Conservation (phyloP, 2,888 invertebrate genomes). For the Stenodema calcarata region DNA sequence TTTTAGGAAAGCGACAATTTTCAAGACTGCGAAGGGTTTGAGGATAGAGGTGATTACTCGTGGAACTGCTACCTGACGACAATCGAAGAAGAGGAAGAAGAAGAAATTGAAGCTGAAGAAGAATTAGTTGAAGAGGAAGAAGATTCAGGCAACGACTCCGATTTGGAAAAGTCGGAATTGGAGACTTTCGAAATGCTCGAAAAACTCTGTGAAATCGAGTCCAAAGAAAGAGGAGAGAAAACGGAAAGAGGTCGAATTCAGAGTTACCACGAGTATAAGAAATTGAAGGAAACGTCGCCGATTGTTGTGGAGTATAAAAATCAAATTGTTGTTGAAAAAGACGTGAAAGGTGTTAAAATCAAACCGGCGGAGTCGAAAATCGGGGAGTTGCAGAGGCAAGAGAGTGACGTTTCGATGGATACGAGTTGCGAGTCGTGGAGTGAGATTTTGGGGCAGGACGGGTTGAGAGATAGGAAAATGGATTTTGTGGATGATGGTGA, state of each 20-base stretch:
- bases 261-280: slow-evolving; percentile 52
- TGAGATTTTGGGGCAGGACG: neutral
- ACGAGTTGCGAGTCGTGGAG: neutral
- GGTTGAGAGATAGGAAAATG: neutral
- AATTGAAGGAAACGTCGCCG: slow-evolving; percentile 35
- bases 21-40: slow-evolving; percentile 54
- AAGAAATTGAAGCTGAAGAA: slow-evolving; percentile 63
- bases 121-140: slow-evolving; percentile 61
- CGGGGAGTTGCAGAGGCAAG: neutral
- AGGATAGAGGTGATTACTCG: slow-evolving; percentile 52
- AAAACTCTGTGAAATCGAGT: slow-evolving; percentile 51
- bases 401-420: neutral
- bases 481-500: neutral
- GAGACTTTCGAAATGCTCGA: slow-evolving; percentile 53
- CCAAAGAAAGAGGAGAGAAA: slow-evolving; percentile 26
- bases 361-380: neutral
- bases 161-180: slow-evolving; percentile 44
- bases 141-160: slow-evolving; percentile 61
- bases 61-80: slow-evolving; percentile 58
- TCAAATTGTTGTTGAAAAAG: slow-evolving; percentile 51
- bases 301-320: slow-evolving; percentile 45
- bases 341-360: slow-evolving; percentile 40
- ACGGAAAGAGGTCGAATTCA: slow-evolving; percentile 37
- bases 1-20: slow-evolving; percentile 23
- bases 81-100: slow-evolving; percentile 63